These are phyloP conservation scores for Brachymystax lenok DNA, from an alignment of 2,797 vertebrate genomes.

Conservation along the genomic window DNA sequence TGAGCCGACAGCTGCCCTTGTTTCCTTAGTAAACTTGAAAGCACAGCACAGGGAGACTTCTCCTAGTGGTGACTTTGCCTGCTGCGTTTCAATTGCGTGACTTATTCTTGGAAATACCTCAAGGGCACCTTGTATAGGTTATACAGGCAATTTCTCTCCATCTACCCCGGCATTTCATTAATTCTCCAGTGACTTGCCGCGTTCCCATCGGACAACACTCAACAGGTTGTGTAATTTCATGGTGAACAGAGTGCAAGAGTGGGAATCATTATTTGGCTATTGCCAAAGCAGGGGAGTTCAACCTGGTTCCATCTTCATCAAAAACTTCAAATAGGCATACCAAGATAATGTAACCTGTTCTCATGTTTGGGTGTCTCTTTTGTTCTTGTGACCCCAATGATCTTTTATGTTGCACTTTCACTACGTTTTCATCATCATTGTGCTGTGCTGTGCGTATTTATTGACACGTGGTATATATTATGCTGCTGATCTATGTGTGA, in stretches of 20 bases:
- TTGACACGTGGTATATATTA: too few relatives aligned
- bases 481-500: background rate
- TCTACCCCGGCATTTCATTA: slow-evolving; percentile 80
- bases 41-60: slow-evolving; percentile 36
- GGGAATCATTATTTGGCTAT: slow-evolving; percentile 67
- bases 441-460: too few relatives aligned
- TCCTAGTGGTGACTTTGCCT: slow-evolving; percentile 24
- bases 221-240: slow-evolving; percentile 82
- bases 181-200: slow-evolving; percentile 75
- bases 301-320: slow-evolving; percentile 60
- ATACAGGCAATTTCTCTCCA: slow-evolving; percentile 75
- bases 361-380: slow-evolving; percentile 46
- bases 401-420: slow-evolving; percentile 1
- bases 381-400: slow-evolving; percentile 43
- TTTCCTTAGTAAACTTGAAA: slow-evolving; percentile 34
- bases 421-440: too few relatives aligned
- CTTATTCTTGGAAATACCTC: slow-evolving; percentile 72
- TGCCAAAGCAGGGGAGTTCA: slow-evolving; percentile 42
- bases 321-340: slow-evolving; percentile 42
- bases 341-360: slow-evolving; percentile 39
- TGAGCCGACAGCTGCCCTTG: slow-evolving; percentile 33
- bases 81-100: slow-evolving; percentile 57
- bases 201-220: slow-evolving; percentile 76
- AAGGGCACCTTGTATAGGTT: slow-evolving; percentile 82
- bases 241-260: slow-evolving; percentile 52